These are phyloP conservation scores for Marisa cornuarietis DNA, from an alignment of 1,140 invertebrate genomes.

Conservation along the genomic window DNA sequence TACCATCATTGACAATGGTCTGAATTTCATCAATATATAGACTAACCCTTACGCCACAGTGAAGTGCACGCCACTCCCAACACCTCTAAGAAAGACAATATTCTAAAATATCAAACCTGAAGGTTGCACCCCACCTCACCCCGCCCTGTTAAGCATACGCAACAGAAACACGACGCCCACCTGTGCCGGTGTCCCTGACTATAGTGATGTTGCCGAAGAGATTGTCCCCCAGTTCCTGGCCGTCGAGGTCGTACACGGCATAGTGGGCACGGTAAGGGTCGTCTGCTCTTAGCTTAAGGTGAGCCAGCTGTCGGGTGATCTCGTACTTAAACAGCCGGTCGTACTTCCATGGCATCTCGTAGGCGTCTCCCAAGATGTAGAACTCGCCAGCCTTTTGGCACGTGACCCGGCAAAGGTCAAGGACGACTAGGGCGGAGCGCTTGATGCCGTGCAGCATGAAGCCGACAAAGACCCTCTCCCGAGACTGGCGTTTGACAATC, in stretches of 20 bases:
- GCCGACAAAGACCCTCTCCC: conserved; percentile 24
- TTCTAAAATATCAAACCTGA: too few relatives aligned
- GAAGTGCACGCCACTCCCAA: too few relatives aligned
- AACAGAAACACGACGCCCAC: too few relatives aligned
- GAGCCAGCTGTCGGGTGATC: conserved; percentile 23
- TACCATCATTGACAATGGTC: too few relatives aligned
- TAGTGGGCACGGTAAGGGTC: conserved; percentile 16
- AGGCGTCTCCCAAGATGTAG: conserved; percentile 31
- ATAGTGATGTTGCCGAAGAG: background rate
- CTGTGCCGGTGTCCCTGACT: too few relatives aligned
- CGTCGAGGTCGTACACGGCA: conserved; percentile 11
- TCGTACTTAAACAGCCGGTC: conserved; percentile 33
- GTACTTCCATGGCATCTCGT: conserved; percentile 32
- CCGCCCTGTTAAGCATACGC: too few relatives aligned
- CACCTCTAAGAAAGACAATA: too few relatives aligned
- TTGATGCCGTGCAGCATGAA: conserved; percentile 31
- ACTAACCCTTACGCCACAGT: too few relatives aligned
- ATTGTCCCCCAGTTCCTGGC: background rate
- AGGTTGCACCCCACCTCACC: too few relatives aligned
- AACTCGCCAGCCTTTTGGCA: conserved; percentile 28
- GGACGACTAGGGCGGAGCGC: conserved; percentile 21
- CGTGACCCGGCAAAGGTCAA: background rate
- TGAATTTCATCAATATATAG: too few relatives aligned
- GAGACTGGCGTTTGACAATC: conserved; percentile 10
- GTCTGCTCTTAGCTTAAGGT: conserved; percentile 16